phyloP scores from a whole-genome alignment of 2,888 invertebrate genomes.

The Bhutanitis thaidina region DNA sequence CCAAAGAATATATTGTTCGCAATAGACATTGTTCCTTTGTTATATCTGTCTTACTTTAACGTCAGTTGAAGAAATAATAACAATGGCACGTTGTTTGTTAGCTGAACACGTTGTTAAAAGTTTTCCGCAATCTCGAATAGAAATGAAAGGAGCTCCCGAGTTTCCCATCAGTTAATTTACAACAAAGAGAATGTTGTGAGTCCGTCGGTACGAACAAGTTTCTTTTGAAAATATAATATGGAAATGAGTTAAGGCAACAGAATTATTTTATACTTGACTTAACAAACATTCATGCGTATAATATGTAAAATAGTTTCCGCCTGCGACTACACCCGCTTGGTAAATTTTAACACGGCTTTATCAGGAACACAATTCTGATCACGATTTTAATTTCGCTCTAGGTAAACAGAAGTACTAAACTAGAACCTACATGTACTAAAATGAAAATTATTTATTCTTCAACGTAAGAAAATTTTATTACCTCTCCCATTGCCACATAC shows the following conservation, averaged over 20 bases:
- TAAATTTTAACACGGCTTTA: too few relatives aligned
- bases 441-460: too few relatives aligned
- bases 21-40: neutral
- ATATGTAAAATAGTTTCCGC: too few relatives aligned
- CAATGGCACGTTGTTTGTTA: slow-evolving; percentile 6
- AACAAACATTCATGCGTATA: too few relatives aligned
- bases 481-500: too few relatives aligned
- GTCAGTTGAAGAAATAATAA: slow-evolving; percentile 12
- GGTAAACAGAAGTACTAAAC: too few relatives aligned
- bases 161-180: slow-evolving; percentile 2
- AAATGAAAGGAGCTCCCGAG: slow-evolving; percentile 9
- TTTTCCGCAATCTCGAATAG: slow-evolving; percentile 9
- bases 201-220: neutral
- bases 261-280: neutral
- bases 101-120: slow-evolving; percentile 11
- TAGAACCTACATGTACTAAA: too few relatives aligned
- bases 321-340: too few relatives aligned
- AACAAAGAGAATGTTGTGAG: slow-evolving; percentile 5
- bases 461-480: too few relatives aligned
- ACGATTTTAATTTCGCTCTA: too few relatives aligned
- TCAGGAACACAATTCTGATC: too few relatives aligned
- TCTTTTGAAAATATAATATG: neutral
- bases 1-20: neutral
- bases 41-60: neutral
- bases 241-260: neutral